Conservation (phyloP, 2,888 invertebrate genomes). For the Megamerina dolium region DNA sequence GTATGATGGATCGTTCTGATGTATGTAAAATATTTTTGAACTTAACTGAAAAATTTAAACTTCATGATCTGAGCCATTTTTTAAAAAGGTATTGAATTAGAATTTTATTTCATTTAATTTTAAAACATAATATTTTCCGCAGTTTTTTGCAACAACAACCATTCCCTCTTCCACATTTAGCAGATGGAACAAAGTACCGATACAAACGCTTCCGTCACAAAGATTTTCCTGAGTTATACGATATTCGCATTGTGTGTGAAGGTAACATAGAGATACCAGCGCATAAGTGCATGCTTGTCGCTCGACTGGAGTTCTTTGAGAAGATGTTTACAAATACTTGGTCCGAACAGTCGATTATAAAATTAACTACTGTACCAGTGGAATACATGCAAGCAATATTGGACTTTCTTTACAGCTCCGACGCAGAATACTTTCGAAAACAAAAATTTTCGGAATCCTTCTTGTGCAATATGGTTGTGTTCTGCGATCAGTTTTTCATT, state of each 20-base stretch:
- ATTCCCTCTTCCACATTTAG: slow-evolving; percentile 25
- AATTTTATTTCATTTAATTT: neutral
- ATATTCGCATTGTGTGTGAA: slow-evolving; percentile 57
- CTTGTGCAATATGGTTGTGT: slow-evolving; percentile 64
- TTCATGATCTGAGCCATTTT: slow-evolving; percentile 36
- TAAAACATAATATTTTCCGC: neutral
- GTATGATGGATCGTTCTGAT: slow-evolving; percentile 22
- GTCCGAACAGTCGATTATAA: slow-evolving; percentile 48
- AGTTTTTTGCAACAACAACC: slow-evolving; percentile 25
- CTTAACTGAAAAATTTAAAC: slow-evolving; percentile 38
- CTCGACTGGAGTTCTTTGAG: slow-evolving; percentile 77
- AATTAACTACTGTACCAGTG: slow-evolving; percentile 38
- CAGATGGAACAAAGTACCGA: slow-evolving; percentile 29
- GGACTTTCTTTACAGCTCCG: slow-evolving; percentile 70
- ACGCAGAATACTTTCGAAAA: slow-evolving; percentile 55
- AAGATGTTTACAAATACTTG: slow-evolving; percentile 77
- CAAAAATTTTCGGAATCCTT: slow-evolving; percentile 64
- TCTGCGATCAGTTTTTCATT: slow-evolving; percentile 76
- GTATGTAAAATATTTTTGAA: slow-evolving; percentile 33
- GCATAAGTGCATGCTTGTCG: slow-evolving; percentile 75
- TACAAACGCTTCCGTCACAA: slow-evolving; percentile 51
- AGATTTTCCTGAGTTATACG: slow-evolving; percentile 53
- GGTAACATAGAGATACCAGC: slow-evolving; percentile 55
- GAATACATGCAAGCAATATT: slow-evolving; percentile 59
- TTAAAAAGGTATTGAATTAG: slow-evolving; percentile 29